Conservation (phyloP, 1,140 invertebrate species). For the Mesaphorura yosii region DNA sequence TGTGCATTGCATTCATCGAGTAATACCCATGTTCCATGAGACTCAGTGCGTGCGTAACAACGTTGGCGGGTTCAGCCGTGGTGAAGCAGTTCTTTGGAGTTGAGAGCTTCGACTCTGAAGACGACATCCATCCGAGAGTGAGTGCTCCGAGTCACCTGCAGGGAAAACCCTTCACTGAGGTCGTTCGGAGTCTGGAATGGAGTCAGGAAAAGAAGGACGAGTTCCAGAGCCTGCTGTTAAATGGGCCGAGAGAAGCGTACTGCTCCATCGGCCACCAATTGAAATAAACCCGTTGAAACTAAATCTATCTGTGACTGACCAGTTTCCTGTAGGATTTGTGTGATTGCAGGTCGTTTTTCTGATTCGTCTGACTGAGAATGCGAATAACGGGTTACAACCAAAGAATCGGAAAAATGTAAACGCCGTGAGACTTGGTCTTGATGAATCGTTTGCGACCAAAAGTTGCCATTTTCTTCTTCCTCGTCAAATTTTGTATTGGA, state of each 20-base stretch:
- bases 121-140: background rate
- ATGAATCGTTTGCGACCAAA: too few species aligned
- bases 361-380: too few species aligned
- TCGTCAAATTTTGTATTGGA: too few species aligned
- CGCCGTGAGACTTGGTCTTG: too few species aligned
- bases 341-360: too few species aligned
- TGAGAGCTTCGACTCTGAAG: background rate
- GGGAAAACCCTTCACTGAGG: background rate
- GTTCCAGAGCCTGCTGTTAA: background rate
- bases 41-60: background rate
- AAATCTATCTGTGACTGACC: too few species aligned
- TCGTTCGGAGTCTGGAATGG: background rate
- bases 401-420: too few species aligned
- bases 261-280: background rate
- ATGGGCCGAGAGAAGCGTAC: background rate
- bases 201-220: background rate
- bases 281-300: background rate
- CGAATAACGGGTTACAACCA: too few species aligned
- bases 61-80: background rate
- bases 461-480: too few species aligned
- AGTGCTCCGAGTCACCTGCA: background rate
- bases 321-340: too few species aligned
- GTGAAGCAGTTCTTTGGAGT: constrained; percentile 1
- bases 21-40: background rate
- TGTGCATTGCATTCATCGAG: constrained; percentile 5